phyloP scores from a whole-genome alignment of 2,888 invertebrate species.

The Pterostichus niger region DNA sequence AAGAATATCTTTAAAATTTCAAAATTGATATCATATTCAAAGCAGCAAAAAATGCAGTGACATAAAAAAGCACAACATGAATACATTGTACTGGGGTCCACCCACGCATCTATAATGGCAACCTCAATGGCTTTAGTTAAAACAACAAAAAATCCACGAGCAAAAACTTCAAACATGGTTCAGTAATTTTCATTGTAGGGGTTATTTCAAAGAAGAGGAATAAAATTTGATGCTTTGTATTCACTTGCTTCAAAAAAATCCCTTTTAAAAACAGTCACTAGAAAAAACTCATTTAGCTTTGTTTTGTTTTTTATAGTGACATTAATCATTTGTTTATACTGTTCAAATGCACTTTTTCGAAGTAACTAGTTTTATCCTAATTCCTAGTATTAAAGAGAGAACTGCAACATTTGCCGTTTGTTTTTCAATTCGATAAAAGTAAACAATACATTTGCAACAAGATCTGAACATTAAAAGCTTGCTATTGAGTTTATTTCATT shows the following conservation, averaged over 20 bases:
- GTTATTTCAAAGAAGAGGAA: constrained; percentile 49
- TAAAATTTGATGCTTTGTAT: constrained; percentile 54
- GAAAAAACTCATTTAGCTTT: constrained; percentile 16
- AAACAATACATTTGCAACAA: not conserved
- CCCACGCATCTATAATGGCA: constrained; percentile 52
- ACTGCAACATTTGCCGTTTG: constrained; percentile 26
- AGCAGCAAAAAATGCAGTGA: constrained; percentile 43
- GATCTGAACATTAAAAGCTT: no score
- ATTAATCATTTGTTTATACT: constrained; percentile 50
- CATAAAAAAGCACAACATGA: constrained; percentile 42
- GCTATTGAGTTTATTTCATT: no score
- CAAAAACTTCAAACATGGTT: constrained; percentile 58
- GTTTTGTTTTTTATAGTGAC: constrained; percentile 46
- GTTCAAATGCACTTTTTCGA: constrained; percentile 27
- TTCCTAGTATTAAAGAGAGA: constrained; percentile 4
- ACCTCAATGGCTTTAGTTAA: constrained; percentile 49
- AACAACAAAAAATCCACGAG: constrained; percentile 51
- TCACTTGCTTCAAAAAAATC: constrained; percentile 33
- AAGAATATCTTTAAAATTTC: constrained; percentile 38
- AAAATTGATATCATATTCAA: constrained; percentile 50
- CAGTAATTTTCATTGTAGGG: constrained; percentile 53
- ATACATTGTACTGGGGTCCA: constrained; percentile 31
- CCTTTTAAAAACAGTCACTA: constrained; percentile 5
- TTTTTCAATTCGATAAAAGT: not conserved
- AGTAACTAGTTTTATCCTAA: constrained; percentile 22